Conservation (phyloP, 2,888 invertebrate species). For the Megamerina dolium region DNA sequence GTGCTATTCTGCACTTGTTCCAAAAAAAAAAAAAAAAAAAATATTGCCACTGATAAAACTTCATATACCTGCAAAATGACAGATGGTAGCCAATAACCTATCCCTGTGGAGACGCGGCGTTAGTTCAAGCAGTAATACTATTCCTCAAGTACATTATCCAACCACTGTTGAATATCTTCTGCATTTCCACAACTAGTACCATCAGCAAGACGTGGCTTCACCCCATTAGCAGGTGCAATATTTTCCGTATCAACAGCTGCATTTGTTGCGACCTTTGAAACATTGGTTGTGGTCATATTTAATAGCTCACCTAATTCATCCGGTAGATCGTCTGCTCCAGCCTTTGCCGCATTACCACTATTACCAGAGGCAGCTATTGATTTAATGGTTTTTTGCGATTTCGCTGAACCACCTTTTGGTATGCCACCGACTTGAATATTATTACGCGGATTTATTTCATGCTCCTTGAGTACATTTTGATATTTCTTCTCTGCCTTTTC, state of each 20-base stretch:
- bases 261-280: slow-evolving; percentile 18
- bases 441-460: slow-evolving; percentile 25
- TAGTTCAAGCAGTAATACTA: too few relatives aligned
- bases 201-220: too few relatives aligned
- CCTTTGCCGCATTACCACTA: neutral
- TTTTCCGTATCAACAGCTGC: slow-evolving; percentile 14
- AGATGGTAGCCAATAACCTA: too few relatives aligned
- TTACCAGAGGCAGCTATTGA: neutral
- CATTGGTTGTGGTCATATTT: slow-evolving; percentile 30
- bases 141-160: slow-evolving; percentile 44
- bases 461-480: slow-evolving; percentile 32
- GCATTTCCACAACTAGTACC: too few relatives aligned
- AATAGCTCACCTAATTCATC: slow-evolving; percentile 44
- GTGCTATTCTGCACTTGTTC: too few relatives aligned
- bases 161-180: slow-evolving; percentile 46
- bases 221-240: slow-evolving; percentile 12
- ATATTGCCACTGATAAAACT: too few relatives aligned
- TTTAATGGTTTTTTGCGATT: slow-evolving; percentile 15
- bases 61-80: too few relatives aligned
- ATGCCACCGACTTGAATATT: slow-evolving; percentile 20
- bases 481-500: slow-evolving; percentile 38
- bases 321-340: slow-evolving; percentile 13
- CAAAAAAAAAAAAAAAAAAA: too few relatives aligned
- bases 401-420: slow-evolving; percentile 20
- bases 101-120: too few relatives aligned